phyloP scores from a whole-genome alignment of 2,888 invertebrate genomes.

The Standfussiana lucernea region DNA sequence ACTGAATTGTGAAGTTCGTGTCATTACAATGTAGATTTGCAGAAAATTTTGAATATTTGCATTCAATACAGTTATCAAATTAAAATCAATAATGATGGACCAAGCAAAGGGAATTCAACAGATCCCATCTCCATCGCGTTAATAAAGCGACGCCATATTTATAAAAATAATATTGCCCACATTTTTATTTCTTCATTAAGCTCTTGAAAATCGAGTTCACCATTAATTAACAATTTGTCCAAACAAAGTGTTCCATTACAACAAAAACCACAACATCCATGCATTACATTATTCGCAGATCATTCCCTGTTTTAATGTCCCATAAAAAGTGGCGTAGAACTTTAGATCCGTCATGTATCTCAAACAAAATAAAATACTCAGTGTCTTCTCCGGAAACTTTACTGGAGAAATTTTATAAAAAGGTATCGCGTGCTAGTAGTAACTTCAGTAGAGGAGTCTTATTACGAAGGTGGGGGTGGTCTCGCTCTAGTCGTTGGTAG shows the following conservation, averaged over 20 bases:
- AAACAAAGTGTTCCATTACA: not conserved
- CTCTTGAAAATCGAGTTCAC: not conserved
- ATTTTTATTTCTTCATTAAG: too few relatives aligned
- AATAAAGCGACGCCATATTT: not conserved
- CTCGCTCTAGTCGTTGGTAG: conserved; percentile 19
- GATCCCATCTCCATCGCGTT: not conserved
- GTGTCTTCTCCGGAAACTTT: conserved; percentile 15
- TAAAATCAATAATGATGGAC: not conserved
- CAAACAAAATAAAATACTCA: conserved; percentile 27
- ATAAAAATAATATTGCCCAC: too few relatives aligned
- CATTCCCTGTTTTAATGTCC: conserved; percentile 29
- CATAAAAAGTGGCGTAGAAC: conserved; percentile 32
- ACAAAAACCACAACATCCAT: not conserved
- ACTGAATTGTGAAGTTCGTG: not conserved
- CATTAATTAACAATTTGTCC: not conserved
- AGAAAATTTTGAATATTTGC: not conserved
- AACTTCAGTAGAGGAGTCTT: conserved; percentile 13
- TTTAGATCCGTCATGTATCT: not conserved
- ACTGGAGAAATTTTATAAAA: not conserved
- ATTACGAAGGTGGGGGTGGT: conserved; percentile 23
- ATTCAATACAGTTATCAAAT: not conserved
- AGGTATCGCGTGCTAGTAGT: not conserved
- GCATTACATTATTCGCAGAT: not conserved
- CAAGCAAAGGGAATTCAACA: not conserved
- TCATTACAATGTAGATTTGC: not conserved